phyloP scores from a whole-genome alignment of 1,140 invertebrate genomes.

The Metaphire vulgaris region DNA sequence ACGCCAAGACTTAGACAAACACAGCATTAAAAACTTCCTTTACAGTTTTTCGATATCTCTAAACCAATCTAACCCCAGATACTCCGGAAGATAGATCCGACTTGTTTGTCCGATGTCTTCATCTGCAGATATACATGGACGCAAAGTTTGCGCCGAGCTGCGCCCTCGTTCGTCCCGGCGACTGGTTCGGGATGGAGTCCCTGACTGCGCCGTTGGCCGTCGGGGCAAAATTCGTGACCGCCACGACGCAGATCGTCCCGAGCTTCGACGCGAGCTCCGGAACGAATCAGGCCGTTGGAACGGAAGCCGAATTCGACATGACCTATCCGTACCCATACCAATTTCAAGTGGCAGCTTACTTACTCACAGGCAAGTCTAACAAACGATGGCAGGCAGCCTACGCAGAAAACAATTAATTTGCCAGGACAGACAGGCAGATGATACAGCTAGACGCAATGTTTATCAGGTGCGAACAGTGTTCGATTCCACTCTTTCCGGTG shows the following conservation, averaged over 20 bases:
- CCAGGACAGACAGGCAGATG: too few species aligned
- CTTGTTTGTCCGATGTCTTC: too few species aligned
- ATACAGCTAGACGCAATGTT: too few species aligned
- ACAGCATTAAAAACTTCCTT: too few species aligned
- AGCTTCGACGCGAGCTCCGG: neutral
- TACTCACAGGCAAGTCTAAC: neutral
- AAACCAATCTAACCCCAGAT: too few species aligned
- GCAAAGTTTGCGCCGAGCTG: neutral
- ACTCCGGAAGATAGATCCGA: too few species aligned
- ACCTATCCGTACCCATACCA: neutral
- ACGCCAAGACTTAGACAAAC: too few species aligned
- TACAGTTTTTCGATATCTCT: too few species aligned
- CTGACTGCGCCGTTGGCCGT: neutral
- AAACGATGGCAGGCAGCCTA: too few species aligned
- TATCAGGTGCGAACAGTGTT: too few species aligned
- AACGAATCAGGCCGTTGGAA: neutral
- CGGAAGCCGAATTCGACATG: neutral
- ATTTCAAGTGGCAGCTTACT: neutral
- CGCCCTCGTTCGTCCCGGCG: neutral
- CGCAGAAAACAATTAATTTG: too few species aligned
- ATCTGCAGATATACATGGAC: neutral
- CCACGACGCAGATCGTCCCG: neutral
- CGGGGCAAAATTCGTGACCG: neutral
- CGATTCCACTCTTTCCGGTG: too few species aligned
- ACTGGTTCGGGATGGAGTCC: neutral